These are phyloP conservation scores for Dermochelys coriacea DNA, from an alignment of 2,797 vertebrate species.

Conservation along the genomic window DNA sequence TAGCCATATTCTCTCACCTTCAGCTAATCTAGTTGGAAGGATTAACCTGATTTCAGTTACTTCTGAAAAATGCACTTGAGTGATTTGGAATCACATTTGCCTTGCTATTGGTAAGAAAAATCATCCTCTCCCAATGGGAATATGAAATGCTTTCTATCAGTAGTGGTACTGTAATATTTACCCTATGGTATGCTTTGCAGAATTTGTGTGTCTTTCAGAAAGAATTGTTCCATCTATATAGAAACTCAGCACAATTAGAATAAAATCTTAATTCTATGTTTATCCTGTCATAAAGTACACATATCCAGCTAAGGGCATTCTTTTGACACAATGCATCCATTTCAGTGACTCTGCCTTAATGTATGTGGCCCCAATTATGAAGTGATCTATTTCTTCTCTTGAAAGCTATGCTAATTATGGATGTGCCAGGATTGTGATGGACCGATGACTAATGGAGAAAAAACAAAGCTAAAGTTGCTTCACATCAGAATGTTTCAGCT, in stretches of 20 bases:
- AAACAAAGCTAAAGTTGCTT: neutral
- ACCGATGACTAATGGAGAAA: neutral
- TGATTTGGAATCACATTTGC: neutral
- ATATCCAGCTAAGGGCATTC: neutral
- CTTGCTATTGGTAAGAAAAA: neutral
- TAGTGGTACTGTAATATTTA: neutral
- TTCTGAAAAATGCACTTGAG: neutral
- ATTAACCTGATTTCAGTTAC: neutral
- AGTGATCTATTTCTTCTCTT: neutral
- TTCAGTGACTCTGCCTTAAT: neutral
- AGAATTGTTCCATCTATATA: neutral
- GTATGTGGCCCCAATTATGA: neutral
- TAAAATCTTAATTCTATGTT: neutral
- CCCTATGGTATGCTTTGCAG: neutral
- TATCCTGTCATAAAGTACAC: neutral
- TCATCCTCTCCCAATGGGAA: neutral
- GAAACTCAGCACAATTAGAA: neutral
- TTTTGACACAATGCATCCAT: neutral
- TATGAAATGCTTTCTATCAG: neutral
- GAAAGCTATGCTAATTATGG: neutral
- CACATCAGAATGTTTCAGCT: neutral
- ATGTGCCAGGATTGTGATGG: neutral
- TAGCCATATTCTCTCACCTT: neutral
- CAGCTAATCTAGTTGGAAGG: neutral
- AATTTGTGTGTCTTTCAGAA: neutral